Conservation (phyloP, 2,113 vertebrate genomes). For the Corythornis cristatus region DNA sequence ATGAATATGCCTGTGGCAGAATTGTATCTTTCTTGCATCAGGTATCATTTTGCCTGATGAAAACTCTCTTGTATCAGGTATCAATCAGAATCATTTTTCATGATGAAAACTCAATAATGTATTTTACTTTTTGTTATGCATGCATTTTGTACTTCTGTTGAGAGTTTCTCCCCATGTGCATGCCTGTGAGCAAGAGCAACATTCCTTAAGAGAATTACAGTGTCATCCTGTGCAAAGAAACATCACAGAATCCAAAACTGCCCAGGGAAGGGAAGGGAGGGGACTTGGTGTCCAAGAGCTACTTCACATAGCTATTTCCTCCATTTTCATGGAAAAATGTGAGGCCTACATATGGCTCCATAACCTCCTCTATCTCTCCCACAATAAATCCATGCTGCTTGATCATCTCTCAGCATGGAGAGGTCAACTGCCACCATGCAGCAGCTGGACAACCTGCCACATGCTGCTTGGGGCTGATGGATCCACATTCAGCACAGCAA, state of each 20-base stretch:
- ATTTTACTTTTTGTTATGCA: background rate
- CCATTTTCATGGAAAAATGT: background rate
- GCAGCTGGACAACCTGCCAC: rapidly evolving
- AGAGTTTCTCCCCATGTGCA: background rate
- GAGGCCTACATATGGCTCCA: background rate
- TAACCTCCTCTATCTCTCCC: background rate
- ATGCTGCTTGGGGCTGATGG: background rate
- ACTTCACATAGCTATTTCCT: background rate
- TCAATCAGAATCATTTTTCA: background rate
- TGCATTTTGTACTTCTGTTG: background rate
- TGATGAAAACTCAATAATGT: background rate
- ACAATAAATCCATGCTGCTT: background rate
- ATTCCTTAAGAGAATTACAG: background rate
- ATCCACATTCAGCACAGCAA: rapidly evolving
- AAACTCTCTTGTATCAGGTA: background rate
- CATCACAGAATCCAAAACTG: background rate
- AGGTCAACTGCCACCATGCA: background rate
- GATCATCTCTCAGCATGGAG: background rate
- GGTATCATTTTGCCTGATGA: background rate
- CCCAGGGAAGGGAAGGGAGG: background rate
- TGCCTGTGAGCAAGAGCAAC: background rate
- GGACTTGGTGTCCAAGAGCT: background rate
- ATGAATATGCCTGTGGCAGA: background rate
- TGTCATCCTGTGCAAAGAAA: background rate
- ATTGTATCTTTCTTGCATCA: background rate